phyloP scores from a whole-genome alignment of 1,140 invertebrate genomes.

The Diorhabda elongata region DNA sequence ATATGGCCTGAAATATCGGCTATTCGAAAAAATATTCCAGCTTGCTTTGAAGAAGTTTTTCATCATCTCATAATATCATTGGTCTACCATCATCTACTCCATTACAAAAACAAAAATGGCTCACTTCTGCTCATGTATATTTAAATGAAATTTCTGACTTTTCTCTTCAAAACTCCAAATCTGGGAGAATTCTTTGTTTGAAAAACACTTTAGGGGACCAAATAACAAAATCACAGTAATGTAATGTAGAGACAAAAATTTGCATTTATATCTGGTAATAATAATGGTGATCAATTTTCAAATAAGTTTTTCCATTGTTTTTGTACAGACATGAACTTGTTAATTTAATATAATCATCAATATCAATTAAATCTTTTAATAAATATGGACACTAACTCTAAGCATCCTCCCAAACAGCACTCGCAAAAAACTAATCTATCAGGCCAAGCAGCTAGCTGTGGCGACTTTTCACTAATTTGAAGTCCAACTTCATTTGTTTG shows the following conservation, averaged over 20 bases:
- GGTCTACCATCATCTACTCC: slow-evolving; percentile 12
- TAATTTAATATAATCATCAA: too few relatives aligned
- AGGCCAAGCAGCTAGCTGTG: too few relatives aligned
- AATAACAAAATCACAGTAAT: slow-evolving; percentile 11
- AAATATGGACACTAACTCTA: too few relatives aligned
- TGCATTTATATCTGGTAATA: slow-evolving; percentile 13
- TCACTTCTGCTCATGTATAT: slow-evolving; percentile 1
- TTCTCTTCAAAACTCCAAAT: slow-evolving; percentile 14
- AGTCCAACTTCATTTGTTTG: too few relatives aligned
- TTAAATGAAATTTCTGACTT: slow-evolving; percentile 3
- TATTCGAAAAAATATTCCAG: too few relatives aligned
- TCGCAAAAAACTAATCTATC: too few relatives aligned
- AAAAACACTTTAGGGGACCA: slow-evolving; percentile 15
- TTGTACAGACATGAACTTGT: too few relatives aligned
- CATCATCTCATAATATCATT: slow-evolving; percentile 12
- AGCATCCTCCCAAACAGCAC: too few relatives aligned
- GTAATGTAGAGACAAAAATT: not conserved
- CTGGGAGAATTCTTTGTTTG: slow-evolving; percentile 7
- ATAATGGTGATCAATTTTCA: slow-evolving; percentile 1
- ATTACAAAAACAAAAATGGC: slow-evolving; percentile 12
- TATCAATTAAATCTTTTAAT: too few relatives aligned
- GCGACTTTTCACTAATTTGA: too few relatives aligned
- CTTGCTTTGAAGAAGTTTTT: too few relatives aligned
- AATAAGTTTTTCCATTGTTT: not conserved
- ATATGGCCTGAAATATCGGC: too few relatives aligned